Evolutionary conservation across 2,888 invertebrate species (phyloP).

Genomic region (Deroplatys truncata): DNA sequence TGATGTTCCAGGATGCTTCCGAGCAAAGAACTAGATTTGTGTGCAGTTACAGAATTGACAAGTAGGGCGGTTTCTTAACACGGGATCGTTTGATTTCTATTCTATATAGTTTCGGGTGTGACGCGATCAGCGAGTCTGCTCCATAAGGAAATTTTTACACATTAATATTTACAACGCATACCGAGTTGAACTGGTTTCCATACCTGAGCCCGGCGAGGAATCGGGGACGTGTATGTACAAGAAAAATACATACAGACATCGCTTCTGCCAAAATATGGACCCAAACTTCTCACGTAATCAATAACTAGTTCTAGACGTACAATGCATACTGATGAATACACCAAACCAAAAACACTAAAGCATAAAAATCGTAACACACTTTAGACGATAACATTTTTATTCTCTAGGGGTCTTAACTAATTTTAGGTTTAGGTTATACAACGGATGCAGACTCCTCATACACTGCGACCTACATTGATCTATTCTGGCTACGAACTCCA

Average conservation of each 20-base stretch:
- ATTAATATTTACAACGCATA: neutral
- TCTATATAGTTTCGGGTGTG: neutral
- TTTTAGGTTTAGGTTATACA: too few relatives aligned
- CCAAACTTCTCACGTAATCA: neutral
- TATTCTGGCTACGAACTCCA: too few relatives aligned
- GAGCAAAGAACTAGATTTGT: too few relatives aligned
- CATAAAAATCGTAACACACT: too few relatives aligned
- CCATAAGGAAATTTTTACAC: neutral
- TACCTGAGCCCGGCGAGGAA: neutral
- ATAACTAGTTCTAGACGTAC: neutral
- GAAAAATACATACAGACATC: neutral
- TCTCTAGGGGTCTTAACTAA: too few relatives aligned
- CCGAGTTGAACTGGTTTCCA: neutral
- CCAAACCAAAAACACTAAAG: too few relatives aligned
- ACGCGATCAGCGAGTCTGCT: neutral
- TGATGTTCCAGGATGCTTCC: too few relatives aligned
- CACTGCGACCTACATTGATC: too few relatives aligned
- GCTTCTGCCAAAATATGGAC: neutral
- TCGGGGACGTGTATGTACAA: neutral
- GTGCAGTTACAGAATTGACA: neutral
- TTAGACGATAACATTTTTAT: too few relatives aligned
- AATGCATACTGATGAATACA: too few relatives aligned
- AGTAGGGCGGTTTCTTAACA: neutral
- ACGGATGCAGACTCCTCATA: too few relatives aligned
- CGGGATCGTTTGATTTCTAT: neutral